phyloP scores from a whole-genome alignment of 1,140 invertebrate species.

The Rhyzopertha dominica region DNA sequence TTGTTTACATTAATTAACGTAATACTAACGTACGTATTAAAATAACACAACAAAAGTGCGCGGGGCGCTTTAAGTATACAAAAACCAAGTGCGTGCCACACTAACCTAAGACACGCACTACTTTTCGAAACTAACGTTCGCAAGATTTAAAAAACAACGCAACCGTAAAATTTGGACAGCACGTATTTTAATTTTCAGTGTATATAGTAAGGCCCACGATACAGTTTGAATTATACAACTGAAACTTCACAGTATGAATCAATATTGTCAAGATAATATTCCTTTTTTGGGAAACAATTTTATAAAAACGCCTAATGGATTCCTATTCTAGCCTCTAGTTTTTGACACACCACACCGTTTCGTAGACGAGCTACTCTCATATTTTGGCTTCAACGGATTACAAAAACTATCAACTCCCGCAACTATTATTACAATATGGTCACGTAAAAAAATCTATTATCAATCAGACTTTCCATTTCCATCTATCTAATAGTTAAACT shows the following conservation, averaged over 20 bases:
- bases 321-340: constrained; percentile 33
- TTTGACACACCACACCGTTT: too few species aligned
- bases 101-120: constrained; percentile 8
- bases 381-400: too few species aligned
- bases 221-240: constrained; percentile 48
- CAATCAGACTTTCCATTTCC: too few species aligned
- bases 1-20: constrained; percentile 45
- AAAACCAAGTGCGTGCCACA: constrained; percentile 19
- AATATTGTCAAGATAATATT: constrained; percentile 51
- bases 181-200: constrained; percentile 47
- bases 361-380: too few species aligned
- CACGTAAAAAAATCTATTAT: too few species aligned
- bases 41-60: constrained; percentile 37
- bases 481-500: too few species aligned
- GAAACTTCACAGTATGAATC: constrained; percentile 46
- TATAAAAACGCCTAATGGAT: constrained; percentile 30
- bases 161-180: constrained; percentile 45
- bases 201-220: constrained; percentile 51
- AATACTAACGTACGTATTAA: constrained; percentile 46
- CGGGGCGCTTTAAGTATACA: constrained; percentile 33
- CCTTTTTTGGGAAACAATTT: constrained; percentile 41
- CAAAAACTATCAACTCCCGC: too few species aligned
- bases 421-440: too few species aligned
- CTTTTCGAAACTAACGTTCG: constrained; percentile 16
- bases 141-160: constrained; percentile 15